Percentiles rank a stretch among this genome's conserved stretches.
Conservation (phyloP, 2,888 invertebrate genomes). For the Copidosoma aretas region DNA sequence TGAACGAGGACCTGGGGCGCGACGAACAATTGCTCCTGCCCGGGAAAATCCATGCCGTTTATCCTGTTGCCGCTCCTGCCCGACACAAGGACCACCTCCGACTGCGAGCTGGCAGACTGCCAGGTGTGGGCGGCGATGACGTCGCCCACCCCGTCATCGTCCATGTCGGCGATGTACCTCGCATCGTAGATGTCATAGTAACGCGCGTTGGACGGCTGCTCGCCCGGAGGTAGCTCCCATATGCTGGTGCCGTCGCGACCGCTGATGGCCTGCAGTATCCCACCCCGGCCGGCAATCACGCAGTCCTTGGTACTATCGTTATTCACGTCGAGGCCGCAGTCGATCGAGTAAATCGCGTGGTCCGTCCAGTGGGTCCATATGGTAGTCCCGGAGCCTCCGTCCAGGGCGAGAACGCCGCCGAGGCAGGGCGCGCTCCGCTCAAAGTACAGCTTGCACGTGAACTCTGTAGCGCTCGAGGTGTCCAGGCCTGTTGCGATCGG, state of each 20-base stretch:
- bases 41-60: slow-evolving; percentile 70
- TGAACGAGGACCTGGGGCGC: slow-evolving; percentile 73
- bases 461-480: slow-evolving; percentile 61
- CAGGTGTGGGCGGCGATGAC: slow-evolving; percentile 73
- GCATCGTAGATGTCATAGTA: slow-evolving; percentile 71
- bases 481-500: slow-evolving; percentile 57
- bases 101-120: slow-evolving; percentile 65
- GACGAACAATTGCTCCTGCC: slow-evolving; percentile 73
- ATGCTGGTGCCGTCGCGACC: slow-evolving; percentile 72
- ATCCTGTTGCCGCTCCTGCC: slow-evolving; percentile 74
- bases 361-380: slow-evolving; percentile 78
- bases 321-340: slow-evolving; percentile 76
- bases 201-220: slow-evolving; percentile 49
- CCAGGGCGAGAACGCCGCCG: slow-evolving; percentile 78
- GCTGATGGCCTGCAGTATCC: slow-evolving; percentile 72
- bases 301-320: slow-evolving; percentile 75
- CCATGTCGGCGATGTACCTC: slow-evolving; percentile 73
- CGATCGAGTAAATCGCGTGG: slow-evolving; percentile 76
- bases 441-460: slow-evolving; percentile 73
- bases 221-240: slow-evolving; percentile 68
- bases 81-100: slow-evolving; percentile 74
- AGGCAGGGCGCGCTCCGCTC: slow-evolving; percentile 72
- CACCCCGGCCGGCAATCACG: slow-evolving; percentile 75
- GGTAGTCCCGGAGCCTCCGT: slow-evolving; percentile 74
- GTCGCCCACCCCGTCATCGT: slow-evolving; percentile 74